Evolutionary conservation across 2,888 invertebrate genomes (phyloP), one percentile per base, ranked within the genome.

Genomic region (Cancer borealis): DNA sequence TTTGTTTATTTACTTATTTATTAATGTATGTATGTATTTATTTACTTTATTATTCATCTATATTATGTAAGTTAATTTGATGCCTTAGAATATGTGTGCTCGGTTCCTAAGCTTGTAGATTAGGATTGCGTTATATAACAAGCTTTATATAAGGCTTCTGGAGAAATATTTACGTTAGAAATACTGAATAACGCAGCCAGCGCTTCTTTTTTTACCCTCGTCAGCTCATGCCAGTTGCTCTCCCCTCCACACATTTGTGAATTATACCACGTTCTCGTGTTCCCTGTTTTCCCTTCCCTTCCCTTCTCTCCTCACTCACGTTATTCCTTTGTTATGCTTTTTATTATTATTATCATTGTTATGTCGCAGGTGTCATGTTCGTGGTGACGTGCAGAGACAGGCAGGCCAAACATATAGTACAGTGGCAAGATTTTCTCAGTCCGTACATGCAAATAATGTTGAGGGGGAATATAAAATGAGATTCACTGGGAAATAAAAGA

Each of bases 391-490:
- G 14, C 10, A 88, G 88, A 39, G 88, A 92, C 14, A 60, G 49
- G 21, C 88, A 14, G 54, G 84, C n/a, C 54, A 47, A 54, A n/a
- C 17, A 60, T n/a, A 21, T 26, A 47, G n/a, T 73, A 46, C 30
- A 47, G 12, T 39, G 21, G 21, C 17, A 4, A 66, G 17, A 30
- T 84, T 84, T 84, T 84, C 84, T 84, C 84, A 12, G 84, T 39
- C 30, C 84, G 30, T 84, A 39, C 84, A 84, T 84, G 84, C 84
- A 84, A 84, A 84, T 84, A 84, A 14, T 39, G 84, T 84, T 3
- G 89, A 89, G 89, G 89, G 88, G 89, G 89, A 54, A 89, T 49
- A 39, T 26, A 47, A 89, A 89, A 89, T 47, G 89, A 89, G 54
- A 30, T 47, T 30, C 47, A 89, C 47, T 45, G 26, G 46, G 10